A percentile compares a stretch with the other conserved stretches of the same genome.
Evolutionary conservation across 1,140 invertebrate species (phyloP).

Genomic region (Penaeus indicus): DNA sequence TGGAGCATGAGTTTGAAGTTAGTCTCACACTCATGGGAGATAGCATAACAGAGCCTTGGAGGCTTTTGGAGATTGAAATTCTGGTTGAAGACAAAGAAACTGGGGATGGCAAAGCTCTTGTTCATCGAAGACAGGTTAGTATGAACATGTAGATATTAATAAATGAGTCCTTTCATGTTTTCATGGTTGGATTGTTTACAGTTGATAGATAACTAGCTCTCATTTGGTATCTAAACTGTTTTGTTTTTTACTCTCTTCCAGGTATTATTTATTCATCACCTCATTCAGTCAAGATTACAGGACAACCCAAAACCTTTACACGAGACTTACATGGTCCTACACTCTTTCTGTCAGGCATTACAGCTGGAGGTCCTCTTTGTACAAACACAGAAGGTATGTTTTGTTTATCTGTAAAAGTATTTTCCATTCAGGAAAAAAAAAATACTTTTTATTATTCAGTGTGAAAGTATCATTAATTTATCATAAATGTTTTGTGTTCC

Average conservation of each 20-base stretch:
- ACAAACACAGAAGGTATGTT: slow-evolving; percentile 85
- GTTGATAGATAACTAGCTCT: background rate
- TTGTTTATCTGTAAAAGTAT: background rate
- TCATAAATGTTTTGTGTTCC: background rate
- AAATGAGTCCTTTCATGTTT: background rate
- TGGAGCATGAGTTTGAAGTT: slow-evolving; percentile 96
- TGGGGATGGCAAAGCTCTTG: slow-evolving; percentile 94
- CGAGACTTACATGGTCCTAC: slow-evolving; percentile 89
- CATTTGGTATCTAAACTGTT: background rate
- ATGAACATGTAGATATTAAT: background rate
- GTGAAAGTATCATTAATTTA: background rate
- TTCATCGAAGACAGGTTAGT: slow-evolving; percentile 85
- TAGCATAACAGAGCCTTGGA: slow-evolving; percentile 91
- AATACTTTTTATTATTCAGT: background rate
- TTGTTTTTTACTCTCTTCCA: slow-evolving; percentile 4
- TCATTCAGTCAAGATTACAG: slow-evolving; percentile 88
- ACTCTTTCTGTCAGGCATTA: slow-evolving; percentile 94
- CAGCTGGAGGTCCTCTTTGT: slow-evolving; percentile 96
- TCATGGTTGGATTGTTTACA: background rate
- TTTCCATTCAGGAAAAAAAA: background rate
- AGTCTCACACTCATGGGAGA: slow-evolving; percentile 98
- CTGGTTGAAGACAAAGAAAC: slow-evolving; percentile 97
- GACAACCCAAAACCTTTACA: slow-evolving; percentile 84
- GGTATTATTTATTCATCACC: slow-evolving; percentile 90
- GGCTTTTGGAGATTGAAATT: slow-evolving; percentile 93